Evolutionary conservation across 2,113 vertebrate species (phyloP).

Genomic region (Mustelus asterias): DNA sequence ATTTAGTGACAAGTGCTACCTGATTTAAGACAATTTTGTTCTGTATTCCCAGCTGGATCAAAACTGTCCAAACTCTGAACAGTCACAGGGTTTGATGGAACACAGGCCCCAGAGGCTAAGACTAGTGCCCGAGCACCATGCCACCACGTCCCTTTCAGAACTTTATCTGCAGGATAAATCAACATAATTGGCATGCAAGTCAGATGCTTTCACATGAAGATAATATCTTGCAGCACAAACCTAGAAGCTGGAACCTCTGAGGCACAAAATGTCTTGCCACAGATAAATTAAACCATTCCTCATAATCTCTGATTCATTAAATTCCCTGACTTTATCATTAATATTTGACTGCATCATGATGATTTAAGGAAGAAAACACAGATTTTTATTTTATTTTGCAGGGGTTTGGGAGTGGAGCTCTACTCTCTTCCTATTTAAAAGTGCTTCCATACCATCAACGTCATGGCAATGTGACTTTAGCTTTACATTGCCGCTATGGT

Average conservation of each 20-base stretch:
- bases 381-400: not conserved
- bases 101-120: not conserved
- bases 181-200: not conserved
- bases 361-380: not conserved
- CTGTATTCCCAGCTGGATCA: not conserved
- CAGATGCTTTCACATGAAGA: not conserved
- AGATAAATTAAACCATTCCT: not conserved
- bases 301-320: not conserved
- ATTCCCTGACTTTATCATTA: not conserved
- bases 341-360: not conserved
- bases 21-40: not conserved
- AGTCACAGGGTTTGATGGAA: not conserved
- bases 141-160: not conserved
- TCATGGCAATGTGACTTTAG: not conserved
- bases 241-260: not conserved
- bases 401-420: not conserved
- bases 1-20: not conserved
- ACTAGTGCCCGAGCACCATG: not conserved
- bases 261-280: not conserved
- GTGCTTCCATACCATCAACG: not conserved
- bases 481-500: not conserved
- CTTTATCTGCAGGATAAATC: not conserved
- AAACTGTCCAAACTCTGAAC: not conserved
- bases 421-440: not conserved
- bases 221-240: not conserved